Conservation (phyloP, 2,113 vertebrate species). For the Tyto alba region DNA sequence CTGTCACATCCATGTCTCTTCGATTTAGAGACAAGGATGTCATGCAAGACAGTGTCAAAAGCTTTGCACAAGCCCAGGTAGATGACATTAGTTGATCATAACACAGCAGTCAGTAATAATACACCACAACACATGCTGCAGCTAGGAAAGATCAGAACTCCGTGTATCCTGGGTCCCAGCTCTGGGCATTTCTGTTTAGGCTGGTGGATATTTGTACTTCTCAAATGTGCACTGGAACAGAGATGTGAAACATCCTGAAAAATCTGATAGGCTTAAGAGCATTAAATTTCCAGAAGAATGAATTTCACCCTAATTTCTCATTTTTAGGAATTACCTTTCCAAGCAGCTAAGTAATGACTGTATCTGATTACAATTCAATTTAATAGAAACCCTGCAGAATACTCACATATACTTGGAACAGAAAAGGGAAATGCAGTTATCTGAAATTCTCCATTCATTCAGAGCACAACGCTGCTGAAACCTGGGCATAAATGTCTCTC, state of each 20-base stretch:
- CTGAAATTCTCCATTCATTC: slow-evolving; percentile 4
- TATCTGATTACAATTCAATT: slow-evolving; percentile 18
- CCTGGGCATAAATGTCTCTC: slow-evolving; percentile 24
- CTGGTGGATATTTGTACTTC: not conserved
- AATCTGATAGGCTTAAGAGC: not conserved
- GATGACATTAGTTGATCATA: not conserved
- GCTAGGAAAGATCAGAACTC: not conserved
- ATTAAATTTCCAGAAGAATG: not conserved
- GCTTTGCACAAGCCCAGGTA: not conserved
- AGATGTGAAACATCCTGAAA: not conserved
- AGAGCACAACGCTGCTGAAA: not conserved
- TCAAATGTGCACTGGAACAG: not conserved
- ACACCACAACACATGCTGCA: not conserved
- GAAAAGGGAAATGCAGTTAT: slow-evolving; percentile 4
- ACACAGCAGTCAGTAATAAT: too few species aligned
- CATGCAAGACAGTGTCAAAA: too few species aligned
- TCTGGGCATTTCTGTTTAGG: not conserved
- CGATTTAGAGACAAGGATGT: too few species aligned
- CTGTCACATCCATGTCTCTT: too few species aligned
- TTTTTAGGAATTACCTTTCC: slow-evolving; percentile 1
- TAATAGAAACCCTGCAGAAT: not conserved
- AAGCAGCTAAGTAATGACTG: not conserved
- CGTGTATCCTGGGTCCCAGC: not conserved
- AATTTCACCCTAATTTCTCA: slow-evolving; percentile 17
- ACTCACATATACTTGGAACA: not conserved